Evolutionary conservation across 2,113 vertebrate species (phyloP).

Genomic region (Daboia siamensis): DNA sequence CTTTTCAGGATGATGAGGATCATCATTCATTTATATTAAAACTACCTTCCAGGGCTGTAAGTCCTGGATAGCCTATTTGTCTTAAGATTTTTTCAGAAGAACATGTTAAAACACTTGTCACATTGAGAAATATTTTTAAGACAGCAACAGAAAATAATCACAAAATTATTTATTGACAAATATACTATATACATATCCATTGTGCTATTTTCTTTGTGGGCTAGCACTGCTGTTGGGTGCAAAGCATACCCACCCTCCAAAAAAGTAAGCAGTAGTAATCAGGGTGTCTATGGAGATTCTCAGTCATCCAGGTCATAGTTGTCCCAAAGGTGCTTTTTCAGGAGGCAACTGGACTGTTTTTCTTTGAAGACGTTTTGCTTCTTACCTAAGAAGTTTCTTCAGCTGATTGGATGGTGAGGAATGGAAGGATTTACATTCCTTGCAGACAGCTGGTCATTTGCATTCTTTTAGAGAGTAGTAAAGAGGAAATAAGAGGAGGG

Average conservation of each 20-base stretch:
- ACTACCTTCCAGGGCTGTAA: neutral
- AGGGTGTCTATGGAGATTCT: neutral
- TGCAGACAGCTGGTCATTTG: no score
- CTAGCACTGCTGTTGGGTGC: neutral
- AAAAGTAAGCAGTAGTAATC: neutral
- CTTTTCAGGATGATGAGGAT: neutral
- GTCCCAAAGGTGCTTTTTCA: no score
- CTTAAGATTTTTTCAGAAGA: conserved; percentile 3
- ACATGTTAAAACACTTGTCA: conserved; percentile 26
- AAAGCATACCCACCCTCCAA: neutral
- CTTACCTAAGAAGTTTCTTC: no score
- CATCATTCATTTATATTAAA: fast-evolving
- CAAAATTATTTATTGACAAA: neutral
- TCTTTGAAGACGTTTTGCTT: no score
- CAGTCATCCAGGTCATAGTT: no score
- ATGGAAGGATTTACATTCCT: no score
- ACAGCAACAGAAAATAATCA: neutral
- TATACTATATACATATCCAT: neutral
- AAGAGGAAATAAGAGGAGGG: neutral
- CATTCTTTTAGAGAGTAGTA: no score
- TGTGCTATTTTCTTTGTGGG: neutral
- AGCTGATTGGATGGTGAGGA: no score
- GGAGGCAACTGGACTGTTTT: no score
- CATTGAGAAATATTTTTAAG: conserved; percentile 19
- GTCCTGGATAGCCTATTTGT: neutral